These are phyloP conservation scores for Nineta flava DNA, from an alignment of 2,888 invertebrate species.

Conservation along the genomic window DNA sequence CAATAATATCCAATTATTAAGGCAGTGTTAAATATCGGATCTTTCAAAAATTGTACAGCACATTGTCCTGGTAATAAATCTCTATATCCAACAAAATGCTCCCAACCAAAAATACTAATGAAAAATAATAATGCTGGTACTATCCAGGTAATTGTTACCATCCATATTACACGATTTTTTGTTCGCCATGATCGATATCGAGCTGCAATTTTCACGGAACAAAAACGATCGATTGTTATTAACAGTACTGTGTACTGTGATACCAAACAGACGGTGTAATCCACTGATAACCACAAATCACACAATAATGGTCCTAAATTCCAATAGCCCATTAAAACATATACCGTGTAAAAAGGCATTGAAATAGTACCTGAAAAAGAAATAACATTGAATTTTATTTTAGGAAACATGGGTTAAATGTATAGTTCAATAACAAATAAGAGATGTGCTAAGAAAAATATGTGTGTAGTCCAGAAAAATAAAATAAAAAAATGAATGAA, in stretches of 20 bases:
- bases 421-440: background rate
- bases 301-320: slow-evolving; percentile 89
- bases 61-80: slow-evolving; percentile 80
- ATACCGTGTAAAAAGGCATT: slow-evolving; percentile 97
- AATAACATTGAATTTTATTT: background rate
- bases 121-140: slow-evolving; percentile 93
- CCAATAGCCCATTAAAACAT: slow-evolving; percentile 94
- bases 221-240: slow-evolving; percentile 96
- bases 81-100: slow-evolving; percentile 87
- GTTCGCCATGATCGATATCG: slow-evolving; percentile 95
- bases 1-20: slow-evolving; percentile 95
- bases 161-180: slow-evolving; percentile 80
- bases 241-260: slow-evolving; percentile 98
- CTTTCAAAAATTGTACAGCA: slow-evolving; percentile 92
- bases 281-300: slow-evolving; percentile 96
- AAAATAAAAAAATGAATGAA: too few relatives aligned
- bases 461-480: background rate
- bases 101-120: slow-evolving; percentile 98
- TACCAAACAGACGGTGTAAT: slow-evolving; percentile 97
- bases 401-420: background rate
- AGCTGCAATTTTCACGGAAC: slow-evolving; percentile 96
- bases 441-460: background rate
- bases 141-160: slow-evolving; percentile 94
- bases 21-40: slow-evolving; percentile 93
- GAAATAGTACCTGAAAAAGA: slow-evolving; percentile 69